phyloP scores from a whole-genome alignment of 2,797 vertebrate species.

The Acrossocheilus wenchowensis region DNA sequence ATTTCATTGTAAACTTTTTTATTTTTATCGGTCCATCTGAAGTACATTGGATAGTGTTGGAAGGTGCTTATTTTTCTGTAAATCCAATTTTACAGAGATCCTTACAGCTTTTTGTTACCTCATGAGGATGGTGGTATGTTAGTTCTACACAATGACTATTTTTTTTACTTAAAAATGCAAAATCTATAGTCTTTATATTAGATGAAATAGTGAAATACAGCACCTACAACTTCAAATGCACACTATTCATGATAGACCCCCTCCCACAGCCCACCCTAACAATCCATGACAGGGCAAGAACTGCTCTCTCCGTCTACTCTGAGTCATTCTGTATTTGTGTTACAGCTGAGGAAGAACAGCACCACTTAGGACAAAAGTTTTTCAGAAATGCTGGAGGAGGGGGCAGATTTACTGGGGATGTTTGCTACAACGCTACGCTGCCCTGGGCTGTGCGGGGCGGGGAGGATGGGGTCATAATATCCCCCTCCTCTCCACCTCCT shows the following conservation, averaged over 20 bases:
- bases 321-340: conserved; percentile 74
- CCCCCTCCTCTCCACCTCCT: conserved; percentile 64
- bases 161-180: not conserved
- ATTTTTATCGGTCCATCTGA: not conserved
- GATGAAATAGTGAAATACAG: not conserved
- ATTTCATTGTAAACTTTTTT: not conserved
- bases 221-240: not conserved
- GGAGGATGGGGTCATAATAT: conserved; percentile 68
- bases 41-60: not conserved
- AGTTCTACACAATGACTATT: not conserved
- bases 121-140: not conserved
- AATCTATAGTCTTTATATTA: not conserved
- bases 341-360: conserved; percentile 61
- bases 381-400: conserved; percentile 68
- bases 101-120: not conserved
- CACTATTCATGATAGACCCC: not conserved
- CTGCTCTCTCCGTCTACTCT: conserved; percentile 8
- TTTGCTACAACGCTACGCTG: conserved; percentile 78
- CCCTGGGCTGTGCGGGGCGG: conserved; percentile 69
- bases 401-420: conserved; percentile 61
- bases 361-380: conserved; percentile 65
- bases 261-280: not conserved
- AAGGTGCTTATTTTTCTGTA: not conserved
- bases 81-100: not conserved
- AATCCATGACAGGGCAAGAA: conserved; percentile 27